These are phyloP conservation scores for Mormyrus proboscirostris DNA, from an alignment of 2,797 vertebrate genomes.

Conservation along the genomic window DNA sequence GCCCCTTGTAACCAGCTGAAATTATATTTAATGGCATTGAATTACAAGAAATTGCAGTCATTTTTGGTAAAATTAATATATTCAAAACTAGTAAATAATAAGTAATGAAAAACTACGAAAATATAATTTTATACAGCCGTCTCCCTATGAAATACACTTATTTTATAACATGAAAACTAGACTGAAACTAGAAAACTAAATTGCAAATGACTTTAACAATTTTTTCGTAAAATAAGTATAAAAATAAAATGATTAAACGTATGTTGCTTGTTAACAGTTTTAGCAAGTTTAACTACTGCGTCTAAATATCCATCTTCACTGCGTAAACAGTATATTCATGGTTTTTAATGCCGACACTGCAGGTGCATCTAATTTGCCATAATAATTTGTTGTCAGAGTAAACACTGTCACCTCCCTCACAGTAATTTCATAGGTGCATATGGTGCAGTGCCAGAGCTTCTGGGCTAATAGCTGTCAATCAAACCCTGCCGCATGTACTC, in stretches of 20 bases:
- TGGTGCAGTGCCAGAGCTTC: not conserved
- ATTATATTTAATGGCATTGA: not conserved
- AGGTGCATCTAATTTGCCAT: slow-evolving; percentile 9
- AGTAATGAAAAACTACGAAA: not conserved
- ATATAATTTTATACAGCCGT: not conserved
- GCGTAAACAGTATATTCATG: not conserved
- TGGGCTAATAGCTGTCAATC: slow-evolving; percentile 19
- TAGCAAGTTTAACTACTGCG: not conserved
- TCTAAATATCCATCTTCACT: slow-evolving; percentile 1
- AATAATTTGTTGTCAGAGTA: slow-evolving; percentile 17
- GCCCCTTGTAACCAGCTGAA: not conserved
- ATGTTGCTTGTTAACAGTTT: not conserved
- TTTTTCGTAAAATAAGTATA: not conserved
- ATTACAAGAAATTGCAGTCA: not conserved
- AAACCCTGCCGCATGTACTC: not conserved
- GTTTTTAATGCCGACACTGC: slow-evolving; percentile 7
- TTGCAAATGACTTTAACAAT: not conserved
- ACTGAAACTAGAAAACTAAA: not conserved
- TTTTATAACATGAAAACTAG: not conserved
- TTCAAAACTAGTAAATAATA: not conserved
- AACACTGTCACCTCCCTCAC: slow-evolving; percentile 14
- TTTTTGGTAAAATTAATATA: not conserved
- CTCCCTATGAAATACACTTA: not conserved
- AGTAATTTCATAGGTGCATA: not conserved
- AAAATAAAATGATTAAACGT: not conserved